Evolutionary conservation across 1,140 invertebrate genomes (phyloP).

Genomic region (Drosophila kohkoa): DNA sequence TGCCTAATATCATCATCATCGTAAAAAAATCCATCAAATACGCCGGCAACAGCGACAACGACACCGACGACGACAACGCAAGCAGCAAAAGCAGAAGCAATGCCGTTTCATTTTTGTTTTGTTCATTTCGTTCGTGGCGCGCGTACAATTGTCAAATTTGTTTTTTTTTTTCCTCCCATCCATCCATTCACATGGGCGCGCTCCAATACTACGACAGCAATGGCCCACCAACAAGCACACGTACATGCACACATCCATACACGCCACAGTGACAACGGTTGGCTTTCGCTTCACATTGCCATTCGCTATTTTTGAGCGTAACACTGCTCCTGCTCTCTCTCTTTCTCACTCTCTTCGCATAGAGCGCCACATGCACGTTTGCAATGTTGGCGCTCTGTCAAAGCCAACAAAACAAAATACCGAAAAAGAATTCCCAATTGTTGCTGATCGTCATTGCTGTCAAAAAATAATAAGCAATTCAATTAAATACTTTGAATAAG

Average conservation of each 20-base stretch:
- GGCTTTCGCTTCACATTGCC: conserved; percentile 64
- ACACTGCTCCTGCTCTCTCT: conserved; percentile 36
- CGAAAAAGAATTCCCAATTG: background rate
- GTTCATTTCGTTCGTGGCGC: conserved; percentile 82
- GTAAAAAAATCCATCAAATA: conserved; percentile 65
- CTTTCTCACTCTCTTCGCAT: conserved; percentile 8
- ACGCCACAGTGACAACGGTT: conserved; percentile 39
- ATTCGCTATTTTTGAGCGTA: conserved; percentile 76
- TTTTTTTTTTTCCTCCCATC: conserved; percentile 78
- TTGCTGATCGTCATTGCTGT: conserved; percentile 1
- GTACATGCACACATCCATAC: conserved; percentile 30
- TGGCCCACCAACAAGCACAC: conserved; percentile 46
- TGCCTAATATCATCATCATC: conserved; percentile 25
- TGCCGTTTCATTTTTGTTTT: conserved; percentile 83
- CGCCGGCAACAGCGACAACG: conserved; percentile 57
- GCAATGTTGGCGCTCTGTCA: conserved; percentile 22
- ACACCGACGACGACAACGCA: conserved; percentile 25
- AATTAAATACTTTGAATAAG: background rate
- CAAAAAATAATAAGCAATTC: background rate
- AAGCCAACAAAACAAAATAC: too few species aligned
- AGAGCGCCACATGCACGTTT: conserved; percentile 28
- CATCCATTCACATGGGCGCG: conserved; percentile 71
- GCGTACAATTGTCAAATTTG: conserved; percentile 83
- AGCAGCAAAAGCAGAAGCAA: conserved; percentile 47
- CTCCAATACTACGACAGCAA: conserved; percentile 34